These are phyloP conservation scores for Ctena decussata DNA, from an alignment of 2,888 invertebrate genomes.

Conservation along the genomic window DNA sequence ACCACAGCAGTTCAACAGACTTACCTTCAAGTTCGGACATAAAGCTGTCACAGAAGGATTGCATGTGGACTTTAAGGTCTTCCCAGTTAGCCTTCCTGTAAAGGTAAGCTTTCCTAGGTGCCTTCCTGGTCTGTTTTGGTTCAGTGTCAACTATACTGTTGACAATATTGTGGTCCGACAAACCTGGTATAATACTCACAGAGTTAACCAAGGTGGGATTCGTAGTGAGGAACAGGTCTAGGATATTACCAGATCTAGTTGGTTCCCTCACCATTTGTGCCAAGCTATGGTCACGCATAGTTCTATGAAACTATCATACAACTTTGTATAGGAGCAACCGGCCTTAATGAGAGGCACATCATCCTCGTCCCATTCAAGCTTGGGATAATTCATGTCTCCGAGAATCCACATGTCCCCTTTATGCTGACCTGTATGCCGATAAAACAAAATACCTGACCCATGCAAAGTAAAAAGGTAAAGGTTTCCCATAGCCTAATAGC, in stretches of 20 bases:
- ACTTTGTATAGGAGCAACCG: neutral
- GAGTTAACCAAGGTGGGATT: constrained; percentile 20
- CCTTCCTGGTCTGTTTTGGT: neutral
- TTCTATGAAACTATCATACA: constrained; percentile 6
- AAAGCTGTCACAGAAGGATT: neutral
- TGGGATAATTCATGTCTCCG: constrained; percentile 12
- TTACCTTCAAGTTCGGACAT: neutral
- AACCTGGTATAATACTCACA: neutral
- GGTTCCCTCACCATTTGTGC: constrained; percentile 13
- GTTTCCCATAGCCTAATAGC: no score
- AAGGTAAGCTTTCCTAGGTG: neutral
- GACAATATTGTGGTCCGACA: constrained; percentile 22
- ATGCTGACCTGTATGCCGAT: no score
- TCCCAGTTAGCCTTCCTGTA: constrained; percentile 28
- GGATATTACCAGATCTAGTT: neutral
- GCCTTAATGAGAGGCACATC: constrained; percentile 1
- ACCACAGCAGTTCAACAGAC: neutral
- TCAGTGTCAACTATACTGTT: neutral
- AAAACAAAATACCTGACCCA: no score
- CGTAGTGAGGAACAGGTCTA: neutral
- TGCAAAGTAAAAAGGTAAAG: no score
- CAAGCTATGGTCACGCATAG: neutral
- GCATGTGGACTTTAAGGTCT: neutral
- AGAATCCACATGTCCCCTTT: constrained; percentile 10
- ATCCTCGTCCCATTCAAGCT: constrained; percentile 15